A percentile compares a stretch with the other conserved stretches of the same genome.
Evolutionary conservation across 37 sponge, comb jelly and placozoan genomes (phyloP).

Genomic region (Beroe ovata): DNA sequence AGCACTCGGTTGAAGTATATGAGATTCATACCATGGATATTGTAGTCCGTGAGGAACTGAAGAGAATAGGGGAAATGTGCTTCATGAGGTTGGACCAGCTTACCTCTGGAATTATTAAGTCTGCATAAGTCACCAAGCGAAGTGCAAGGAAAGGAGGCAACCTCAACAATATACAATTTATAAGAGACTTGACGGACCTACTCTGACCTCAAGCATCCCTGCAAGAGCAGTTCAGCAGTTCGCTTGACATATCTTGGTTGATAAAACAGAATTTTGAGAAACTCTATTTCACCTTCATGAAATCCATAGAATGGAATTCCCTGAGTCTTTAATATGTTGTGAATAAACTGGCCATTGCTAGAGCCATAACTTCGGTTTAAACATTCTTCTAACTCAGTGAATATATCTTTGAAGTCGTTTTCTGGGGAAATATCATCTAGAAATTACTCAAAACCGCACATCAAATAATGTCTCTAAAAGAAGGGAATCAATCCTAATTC

Average conservation of each 20-base stretch:
- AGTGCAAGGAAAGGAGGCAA: too few relatives aligned
- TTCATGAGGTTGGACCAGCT: constrained; percentile 65
- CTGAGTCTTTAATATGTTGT: background rate
- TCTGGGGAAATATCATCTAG: background rate
- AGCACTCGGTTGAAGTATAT: constrained; percentile 36
- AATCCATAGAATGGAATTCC: constrained; percentile 65
- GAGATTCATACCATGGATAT: constrained; percentile 66
- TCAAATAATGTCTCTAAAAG: too few relatives aligned
- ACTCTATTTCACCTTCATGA: constrained; percentile 24
- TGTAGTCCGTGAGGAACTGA: constrained; percentile 67
- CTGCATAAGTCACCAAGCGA: too few relatives aligned
- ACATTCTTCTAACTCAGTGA: background rate
- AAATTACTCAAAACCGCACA: too few relatives aligned
- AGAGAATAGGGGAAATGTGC: constrained; percentile 57
- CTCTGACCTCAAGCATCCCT: constrained; percentile 10
- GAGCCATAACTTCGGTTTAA: constrained; percentile 57
- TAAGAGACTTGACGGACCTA: too few relatives aligned
- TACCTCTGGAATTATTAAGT: constrained; percentile 27
- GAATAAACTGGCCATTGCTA: constrained; percentile 43
- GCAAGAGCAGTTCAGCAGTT: constrained; percentile 44
- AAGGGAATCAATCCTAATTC: too few relatives aligned
- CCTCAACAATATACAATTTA: too few relatives aligned
- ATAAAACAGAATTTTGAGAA: constrained; percentile 13
- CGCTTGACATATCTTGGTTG: constrained; percentile 58
- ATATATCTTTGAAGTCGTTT: background rate